Evolutionary conservation across 1,140 invertebrate species (phyloP), one percentile per base, ranked within the genome.

Genomic region (Batillaria attramentaria): DNA sequence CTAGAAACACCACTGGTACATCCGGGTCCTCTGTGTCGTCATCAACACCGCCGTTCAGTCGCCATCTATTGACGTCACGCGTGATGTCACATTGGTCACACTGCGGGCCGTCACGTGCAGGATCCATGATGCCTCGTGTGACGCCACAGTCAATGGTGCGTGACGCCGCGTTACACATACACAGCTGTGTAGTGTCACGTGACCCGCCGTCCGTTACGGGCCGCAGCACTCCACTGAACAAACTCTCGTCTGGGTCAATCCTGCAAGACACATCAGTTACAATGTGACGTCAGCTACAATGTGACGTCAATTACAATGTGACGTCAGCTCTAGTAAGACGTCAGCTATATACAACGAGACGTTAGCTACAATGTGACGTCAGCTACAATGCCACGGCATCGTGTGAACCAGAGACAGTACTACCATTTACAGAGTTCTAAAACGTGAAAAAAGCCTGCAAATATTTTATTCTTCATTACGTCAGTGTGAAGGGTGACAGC

Each of bases 81-180:
- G 68, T 70, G 39, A 70, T 70, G 68, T 70, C 68, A 42, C 68
- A 70, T 24, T 39, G 18, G 37, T 18, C n/a, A 69, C 33, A 69
- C 66, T 69, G 8, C 16, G 0, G 35, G 33, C 16, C 33, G 16
- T 43, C 68, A 70, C 68, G 68, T 70, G 68, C 68, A 70, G 68
- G 68, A 24, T 70, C 68, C 68, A 70, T 46, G 68, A 70, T 42
- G 68, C 18, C 68, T 24, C 68, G 68, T 20, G 35, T n/a, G 37
- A 70, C 10, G 13, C 68, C 39, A 28, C 68, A 70, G 68, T 70
- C 68, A 24, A 70, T 42, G 68, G 37, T 41, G 68, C 68, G 37
- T 8, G 37, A 37, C 3, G 2, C 39, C 33, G 68, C 68, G 24
- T 70, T 70, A 28, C 68, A 70, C 68, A 42, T 42, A 28, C 68